Conservation (phyloP, 2,888 invertebrate genomes). For the Therioaphis trifolii region DNA sequence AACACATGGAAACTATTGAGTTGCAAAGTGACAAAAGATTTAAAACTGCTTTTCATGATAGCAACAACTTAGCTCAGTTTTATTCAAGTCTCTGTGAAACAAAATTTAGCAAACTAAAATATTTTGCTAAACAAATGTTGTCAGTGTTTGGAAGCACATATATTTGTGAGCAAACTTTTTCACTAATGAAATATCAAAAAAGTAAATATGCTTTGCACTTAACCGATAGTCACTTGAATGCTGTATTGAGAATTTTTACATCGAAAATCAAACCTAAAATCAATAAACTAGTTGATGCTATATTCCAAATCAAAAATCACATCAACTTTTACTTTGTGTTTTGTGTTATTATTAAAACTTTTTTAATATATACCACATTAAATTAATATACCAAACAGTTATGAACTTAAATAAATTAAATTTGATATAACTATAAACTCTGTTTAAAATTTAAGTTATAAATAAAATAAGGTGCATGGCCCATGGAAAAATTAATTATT, state of each 20-base stretch:
- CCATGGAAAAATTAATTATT: no score
- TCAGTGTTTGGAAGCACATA: neutral
- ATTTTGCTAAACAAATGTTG: neutral
- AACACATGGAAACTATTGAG: no score
- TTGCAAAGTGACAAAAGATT: no score
- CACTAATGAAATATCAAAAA: neutral
- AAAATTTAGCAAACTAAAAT: neutral
- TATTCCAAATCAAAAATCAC: neutral
- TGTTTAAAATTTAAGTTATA: no score
- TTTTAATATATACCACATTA: neutral
- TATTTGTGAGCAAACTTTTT: neutral
- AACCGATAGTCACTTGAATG: neutral
- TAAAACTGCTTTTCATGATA: neutral
- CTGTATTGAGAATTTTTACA: neutral
- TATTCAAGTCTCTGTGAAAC: constrained; percentile 1
- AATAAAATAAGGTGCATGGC: no score
- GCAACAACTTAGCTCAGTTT: neutral
- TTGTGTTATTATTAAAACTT: neutral
- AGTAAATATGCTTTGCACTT: neutral
- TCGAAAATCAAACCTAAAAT: neutral
- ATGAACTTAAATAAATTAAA: neutral
- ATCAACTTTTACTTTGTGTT: neutral
- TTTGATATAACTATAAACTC: neutral
- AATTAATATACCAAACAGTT: neutral
- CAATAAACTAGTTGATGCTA: neutral